Percentiles rank a stretch among this genome's conserved stretches.
These are phyloP conservation scores for Agonopterix arenella DNA, from an alignment of 2,888 invertebrate species.

Conservation along the genomic window DNA sequence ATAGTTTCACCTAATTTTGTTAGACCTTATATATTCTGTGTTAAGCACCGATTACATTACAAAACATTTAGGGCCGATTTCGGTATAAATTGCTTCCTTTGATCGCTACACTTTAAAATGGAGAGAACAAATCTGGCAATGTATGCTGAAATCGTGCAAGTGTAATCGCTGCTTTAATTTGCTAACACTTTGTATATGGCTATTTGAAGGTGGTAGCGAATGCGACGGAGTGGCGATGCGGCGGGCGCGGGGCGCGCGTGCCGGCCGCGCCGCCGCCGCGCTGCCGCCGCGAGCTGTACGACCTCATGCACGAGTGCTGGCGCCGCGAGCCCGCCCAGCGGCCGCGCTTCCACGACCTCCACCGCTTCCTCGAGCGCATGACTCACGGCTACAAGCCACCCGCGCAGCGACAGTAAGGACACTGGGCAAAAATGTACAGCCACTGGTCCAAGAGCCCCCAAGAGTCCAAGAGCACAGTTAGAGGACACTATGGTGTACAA, in stretches of 20 bases:
- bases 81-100: too few relatives aligned
- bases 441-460: too few relatives aligned
- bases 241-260: constrained; percentile 56
- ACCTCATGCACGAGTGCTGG: constrained; percentile 96
- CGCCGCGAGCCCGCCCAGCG: constrained; percentile 86
- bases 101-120: too few relatives aligned
- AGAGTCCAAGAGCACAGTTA: too few relatives aligned
- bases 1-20: too few relatives aligned
- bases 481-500: too few relatives aligned
- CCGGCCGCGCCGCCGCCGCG: constrained; percentile 81
- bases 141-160: too few relatives aligned
- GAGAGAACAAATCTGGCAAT: too few relatives aligned
- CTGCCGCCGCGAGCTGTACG: constrained; percentile 92
- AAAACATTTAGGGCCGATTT: too few relatives aligned
- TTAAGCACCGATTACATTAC: too few relatives aligned
- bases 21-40: too few relatives aligned
- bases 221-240: constrained; percentile 81
- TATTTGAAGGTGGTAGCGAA: constrained; percentile 68
- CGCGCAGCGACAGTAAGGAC: constrained; percentile 23
- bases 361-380: constrained; percentile 89
- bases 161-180: not conserved
- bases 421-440: too few relatives aligned
- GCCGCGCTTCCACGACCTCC: constrained; percentile 92
- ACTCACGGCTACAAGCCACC: constrained; percentile 80
- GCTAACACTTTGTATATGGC: not conserved